Conservation (phyloP, 2,113 vertebrate genomes). For the Stictonetta naevosa region DNA sequence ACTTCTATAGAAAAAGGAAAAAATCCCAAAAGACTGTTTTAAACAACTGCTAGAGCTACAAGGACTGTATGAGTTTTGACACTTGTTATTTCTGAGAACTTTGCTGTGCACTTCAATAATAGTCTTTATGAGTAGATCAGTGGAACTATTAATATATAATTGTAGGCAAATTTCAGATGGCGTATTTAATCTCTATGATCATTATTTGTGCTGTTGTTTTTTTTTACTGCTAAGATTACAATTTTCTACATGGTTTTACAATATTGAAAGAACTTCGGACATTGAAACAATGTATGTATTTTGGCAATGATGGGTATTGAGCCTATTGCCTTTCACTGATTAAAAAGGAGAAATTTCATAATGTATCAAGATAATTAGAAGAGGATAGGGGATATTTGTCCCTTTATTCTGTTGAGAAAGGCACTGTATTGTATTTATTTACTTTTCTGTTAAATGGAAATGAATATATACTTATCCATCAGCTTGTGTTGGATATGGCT, state of each 20-base stretch:
- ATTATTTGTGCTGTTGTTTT: background rate
- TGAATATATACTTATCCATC: background rate
- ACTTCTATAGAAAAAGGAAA: background rate
- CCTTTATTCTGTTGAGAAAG: background rate
- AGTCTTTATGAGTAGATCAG: background rate
- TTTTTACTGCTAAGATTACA: background rate
- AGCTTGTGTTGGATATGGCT: background rate
- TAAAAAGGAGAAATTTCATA: background rate
- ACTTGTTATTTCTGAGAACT: background rate
- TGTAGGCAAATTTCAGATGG: background rate
- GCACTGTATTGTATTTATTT: background rate
- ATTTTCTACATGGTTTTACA: background rate
- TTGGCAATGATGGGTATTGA: background rate
- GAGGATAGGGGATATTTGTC: background rate
- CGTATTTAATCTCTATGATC: background rate
- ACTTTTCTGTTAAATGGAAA: background rate
- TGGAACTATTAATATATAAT: background rate
- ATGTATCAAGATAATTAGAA: background rate
- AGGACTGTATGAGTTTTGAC: background rate
- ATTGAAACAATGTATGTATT: background rate
- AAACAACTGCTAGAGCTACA: background rate
- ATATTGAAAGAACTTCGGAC: background rate
- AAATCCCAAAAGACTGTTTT: background rate
- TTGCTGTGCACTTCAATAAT: background rate
- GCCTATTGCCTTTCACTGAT: background rate